Conservation (phyloP, 2,888 invertebrate genomes). For the Caenorhabditis sp. region DNA sequence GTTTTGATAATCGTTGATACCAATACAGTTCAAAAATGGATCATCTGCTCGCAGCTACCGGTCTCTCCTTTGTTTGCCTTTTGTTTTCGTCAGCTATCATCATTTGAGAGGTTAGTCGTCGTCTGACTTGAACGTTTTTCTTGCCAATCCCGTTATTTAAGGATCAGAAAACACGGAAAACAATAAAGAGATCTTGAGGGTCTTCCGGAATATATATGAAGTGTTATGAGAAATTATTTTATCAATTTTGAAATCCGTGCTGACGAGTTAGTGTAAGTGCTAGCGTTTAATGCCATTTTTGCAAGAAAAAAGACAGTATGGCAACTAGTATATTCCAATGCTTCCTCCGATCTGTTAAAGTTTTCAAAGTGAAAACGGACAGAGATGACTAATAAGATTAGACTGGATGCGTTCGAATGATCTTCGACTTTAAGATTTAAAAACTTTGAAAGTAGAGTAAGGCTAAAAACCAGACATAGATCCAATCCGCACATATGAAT, state of each 20-base stretch:
- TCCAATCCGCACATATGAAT: constrained; percentile 11
- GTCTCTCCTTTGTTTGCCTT: constrained; percentile 45
- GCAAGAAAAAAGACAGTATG: constrained; percentile 11
- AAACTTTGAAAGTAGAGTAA: too few species aligned
- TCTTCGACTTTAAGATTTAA: constrained; percentile 7
- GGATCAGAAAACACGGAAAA: background rate
- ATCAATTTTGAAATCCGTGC: too few species aligned
- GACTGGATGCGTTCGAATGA: constrained; percentile 11
- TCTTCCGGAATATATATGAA: too few species aligned
- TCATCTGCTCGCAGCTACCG: constrained; percentile 59
- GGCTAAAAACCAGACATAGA: background rate
- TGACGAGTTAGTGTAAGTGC: too few species aligned
- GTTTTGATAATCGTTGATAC: constrained; percentile 50
- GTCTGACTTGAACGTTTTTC: constrained; percentile 11
- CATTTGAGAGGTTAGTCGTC: constrained; percentile 35
- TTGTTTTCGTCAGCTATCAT: constrained; percentile 39
- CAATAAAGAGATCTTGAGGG: too few species aligned
- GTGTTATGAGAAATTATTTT: too few species aligned
- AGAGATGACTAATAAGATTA: constrained; percentile 34
- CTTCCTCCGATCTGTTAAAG: background rate
- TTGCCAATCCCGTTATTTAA: too few species aligned
- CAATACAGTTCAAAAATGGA: constrained; percentile 47
- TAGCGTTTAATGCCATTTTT: too few species aligned
- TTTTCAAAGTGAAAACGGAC: constrained; percentile 19
- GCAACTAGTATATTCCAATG: constrained; percentile 30